Conservation (phyloP, 2,888 invertebrate species). For the Chrysina gloriosa region DNA sequence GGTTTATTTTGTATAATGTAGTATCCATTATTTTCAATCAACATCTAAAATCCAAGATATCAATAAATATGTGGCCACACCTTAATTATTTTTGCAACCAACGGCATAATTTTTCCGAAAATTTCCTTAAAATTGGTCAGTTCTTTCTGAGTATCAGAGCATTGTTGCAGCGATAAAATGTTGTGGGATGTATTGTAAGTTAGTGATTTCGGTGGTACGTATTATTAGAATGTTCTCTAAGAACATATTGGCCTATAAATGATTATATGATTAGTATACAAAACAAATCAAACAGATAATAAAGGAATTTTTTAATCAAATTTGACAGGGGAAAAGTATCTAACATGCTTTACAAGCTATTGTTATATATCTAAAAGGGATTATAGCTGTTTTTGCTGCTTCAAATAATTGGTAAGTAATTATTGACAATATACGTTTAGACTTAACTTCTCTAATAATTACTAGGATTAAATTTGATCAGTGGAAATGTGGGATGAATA, state of each 20-base stretch:
- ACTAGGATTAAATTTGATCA: not conserved
- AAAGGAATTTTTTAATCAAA: slow-evolving; percentile 3
- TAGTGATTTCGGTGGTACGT: slow-evolving; percentile 4
- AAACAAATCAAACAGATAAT: not conserved
- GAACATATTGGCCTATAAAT: slow-evolving; percentile 2
- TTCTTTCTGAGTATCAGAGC: too few species aligned
- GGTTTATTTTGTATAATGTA: not conserved
- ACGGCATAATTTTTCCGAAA: too few species aligned
- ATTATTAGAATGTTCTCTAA: too few species aligned
- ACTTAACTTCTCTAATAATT: too few species aligned
- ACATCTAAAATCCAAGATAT: too few species aligned
- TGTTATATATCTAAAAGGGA: slow-evolving; percentile 11
- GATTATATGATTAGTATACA: not conserved
- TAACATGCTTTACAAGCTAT: not conserved
- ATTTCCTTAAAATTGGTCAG: too few species aligned
- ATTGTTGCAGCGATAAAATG: not conserved
- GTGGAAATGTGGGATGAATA: not conserved
- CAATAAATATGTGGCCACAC: too few species aligned
- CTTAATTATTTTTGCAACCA: too few species aligned
- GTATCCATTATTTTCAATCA: not conserved
- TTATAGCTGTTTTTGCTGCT: not conserved
- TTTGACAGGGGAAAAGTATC: slow-evolving; percentile 18
- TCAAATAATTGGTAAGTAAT: slow-evolving; percentile 14
- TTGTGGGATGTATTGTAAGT: slow-evolving; percentile 24
- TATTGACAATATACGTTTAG: not conserved